Base-by-base conservation (phyloP, 1,140 invertebrate genomes). In the Samia ricini region DNA sequence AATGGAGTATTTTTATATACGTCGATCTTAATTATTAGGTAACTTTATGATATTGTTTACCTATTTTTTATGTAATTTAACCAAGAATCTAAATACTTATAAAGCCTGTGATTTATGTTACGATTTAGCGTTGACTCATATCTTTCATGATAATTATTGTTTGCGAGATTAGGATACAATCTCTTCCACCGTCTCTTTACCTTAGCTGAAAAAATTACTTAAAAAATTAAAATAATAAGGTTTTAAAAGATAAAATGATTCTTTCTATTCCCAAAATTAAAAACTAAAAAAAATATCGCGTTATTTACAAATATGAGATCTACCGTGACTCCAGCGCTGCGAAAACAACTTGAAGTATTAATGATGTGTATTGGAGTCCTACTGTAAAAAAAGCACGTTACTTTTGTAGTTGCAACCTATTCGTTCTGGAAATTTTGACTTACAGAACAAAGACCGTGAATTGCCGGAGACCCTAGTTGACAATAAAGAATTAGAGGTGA, bases 371-470 rank as follows among this genome's bases (percentile, higher is more conserved):
- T 15, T 6, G 33, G 2, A 18, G n/a, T 18, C 6, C 20, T 5
- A 19, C 15, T 18, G n/a, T 19, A 15, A 15, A 50, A 1, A 50
- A 50, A 50, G 48, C n/a, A 50, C 48, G 6, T 1, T 50, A 50
- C 2, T 1, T 50, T 50, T 50, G 10, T 4, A 5, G 20, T 50
- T 6, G 5, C 8, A 20, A 50, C 15, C 0, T 10, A 15, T 64
- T 60, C 55, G 58, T 64, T 64, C 56, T 64, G 59, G 36, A 61
- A 50, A 50, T 50, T 50, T 49, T 6, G 10, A 50, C 48, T 15
- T 50, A 19, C 48, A 10, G 48, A 50, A 2, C 6, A 29, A 29
- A 29, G 10, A n/a, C n/a, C n/a, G n/a, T n/a, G n/a, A n/a, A n/a
- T n/a, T n/a, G n/a, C n/a, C n/a, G n/a, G n/a, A n/a, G n/a, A n/a